phyloP scores from a whole-genome alignment of 2,888 invertebrate genomes.

The Geophilus truncorum region DNA sequence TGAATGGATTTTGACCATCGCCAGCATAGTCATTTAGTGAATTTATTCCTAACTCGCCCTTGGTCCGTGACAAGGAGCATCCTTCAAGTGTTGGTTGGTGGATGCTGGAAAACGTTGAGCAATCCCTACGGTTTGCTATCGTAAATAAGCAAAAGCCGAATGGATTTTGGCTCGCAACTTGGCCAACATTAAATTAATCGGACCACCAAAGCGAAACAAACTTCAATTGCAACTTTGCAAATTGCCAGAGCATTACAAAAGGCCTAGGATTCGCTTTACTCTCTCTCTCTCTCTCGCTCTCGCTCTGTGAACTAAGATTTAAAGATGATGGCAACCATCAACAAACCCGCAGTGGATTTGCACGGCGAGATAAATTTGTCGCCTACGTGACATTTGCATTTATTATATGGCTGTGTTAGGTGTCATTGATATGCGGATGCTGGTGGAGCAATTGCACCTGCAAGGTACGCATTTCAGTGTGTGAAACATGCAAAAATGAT shows the following conservation, averaged over 20 bases:
- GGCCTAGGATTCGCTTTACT: neutral
- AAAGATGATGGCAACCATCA: neutral
- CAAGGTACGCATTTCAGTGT: neutral
- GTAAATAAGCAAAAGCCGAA: neutral
- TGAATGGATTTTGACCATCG: neutral
- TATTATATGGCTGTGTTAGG: neutral
- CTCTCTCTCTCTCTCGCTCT: neutral
- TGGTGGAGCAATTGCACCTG: constrained; percentile 17
- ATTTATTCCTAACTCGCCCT: neutral
- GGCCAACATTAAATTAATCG: constrained; percentile 10
- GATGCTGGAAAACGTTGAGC: neutral
- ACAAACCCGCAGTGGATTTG: neutral
- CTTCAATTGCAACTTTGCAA: constrained; percentile 20
- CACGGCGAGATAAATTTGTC: constrained; percentile 1
- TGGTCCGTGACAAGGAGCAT: constrained; percentile 14
- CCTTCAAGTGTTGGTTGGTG: neutral
- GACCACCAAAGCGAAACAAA: constrained; percentile 24
- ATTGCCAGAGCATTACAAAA: constrained; percentile 21
- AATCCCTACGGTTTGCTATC: neutral
- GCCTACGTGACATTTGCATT: constrained; percentile 9
- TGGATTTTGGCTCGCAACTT: constrained; percentile 14
- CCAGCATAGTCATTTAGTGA: neutral
- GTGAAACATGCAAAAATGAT: constrained; percentile 22
- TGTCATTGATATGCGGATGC: constrained; percentile 9
- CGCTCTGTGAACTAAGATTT: neutral